Evolutionary conservation across 1,140 invertebrate species (phyloP), one percentile per base, ranked within the genome.

Genomic region (Leptoteleia sp.): DNA sequence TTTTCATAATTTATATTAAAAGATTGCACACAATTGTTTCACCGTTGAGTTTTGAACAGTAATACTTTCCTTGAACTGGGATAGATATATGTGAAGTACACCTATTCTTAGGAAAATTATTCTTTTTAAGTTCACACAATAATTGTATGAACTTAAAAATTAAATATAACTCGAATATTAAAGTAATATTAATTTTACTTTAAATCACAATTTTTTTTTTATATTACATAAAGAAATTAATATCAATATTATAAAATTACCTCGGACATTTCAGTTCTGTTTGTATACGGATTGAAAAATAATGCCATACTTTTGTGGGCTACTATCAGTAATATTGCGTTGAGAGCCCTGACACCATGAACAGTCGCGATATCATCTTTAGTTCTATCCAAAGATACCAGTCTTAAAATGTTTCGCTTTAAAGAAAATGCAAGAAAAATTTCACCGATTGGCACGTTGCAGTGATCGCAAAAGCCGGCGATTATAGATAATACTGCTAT

Each of bases 261-360:
- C 90, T 93, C 93, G 8, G 92, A 89, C 91, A 93, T 94, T 35
- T 88, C 85, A 1, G 93, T 93, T 68, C 94, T 91, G 70, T 95
- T 95, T 1, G 91, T 81, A 77, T 92, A 94, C 17, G 94, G 93
- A 61, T 91, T 91, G 79, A 93, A 94, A 29, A 94, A 93, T 67
- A 93, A 81, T 0, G 94, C 93, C 92, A 95, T 93, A 1, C 93
- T 93, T 82, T 95, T 95, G 73, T 95, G 94, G 0, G 93, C 91
- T 0, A 93, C 16, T 4, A 94, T 81, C 29, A 95, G 82, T 77
- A 93, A 90, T 0, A 93, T 45, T 3, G 93, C 93, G 77, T 94
- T 94, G 1, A 94, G 72, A 8, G 92, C 92, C 82, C 94, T 87
- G 8, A 94, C 91, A 0, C 93, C 93, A 81, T 95, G 94, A 1